Evolutionary conservation across 1,140 invertebrate species (phyloP).

Genomic region (Apolygus lucorum): DNA sequence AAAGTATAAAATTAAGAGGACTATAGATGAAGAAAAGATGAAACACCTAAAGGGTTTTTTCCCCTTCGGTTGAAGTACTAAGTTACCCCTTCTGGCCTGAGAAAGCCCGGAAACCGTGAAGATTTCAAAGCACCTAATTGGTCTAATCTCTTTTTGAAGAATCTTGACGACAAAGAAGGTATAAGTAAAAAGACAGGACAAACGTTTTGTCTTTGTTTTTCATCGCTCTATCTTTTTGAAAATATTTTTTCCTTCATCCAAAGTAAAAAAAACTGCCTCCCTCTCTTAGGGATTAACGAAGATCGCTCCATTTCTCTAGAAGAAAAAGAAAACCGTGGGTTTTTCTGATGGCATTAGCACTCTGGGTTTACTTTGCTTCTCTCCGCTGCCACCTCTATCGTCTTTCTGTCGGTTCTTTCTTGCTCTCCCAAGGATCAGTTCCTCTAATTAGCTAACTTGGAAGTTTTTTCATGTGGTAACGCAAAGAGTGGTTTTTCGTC

Average conservation of each 20-base stretch:
- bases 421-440: not conserved
- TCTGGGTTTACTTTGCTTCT: not conserved
- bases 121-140: not conserved
- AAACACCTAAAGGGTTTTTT: not conserved
- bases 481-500: no score
- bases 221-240: no score
- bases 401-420: no score
- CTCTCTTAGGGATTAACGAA: not conserved
- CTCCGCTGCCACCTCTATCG: not conserved
- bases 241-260: no score
- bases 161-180: not conserved
- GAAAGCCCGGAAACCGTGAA: not conserved
- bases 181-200: not conserved
- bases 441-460: not conserved
- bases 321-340: not conserved
- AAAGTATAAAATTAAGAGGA: not conserved
- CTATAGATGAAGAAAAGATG: not conserved
- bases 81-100: not conserved
- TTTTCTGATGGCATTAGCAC: slow-evolving; percentile 23
- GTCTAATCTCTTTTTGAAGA: not conserved
- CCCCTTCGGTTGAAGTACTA: not conserved
- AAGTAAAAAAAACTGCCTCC: not conserved
- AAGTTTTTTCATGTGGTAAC: not conserved
- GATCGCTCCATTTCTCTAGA: not conserved
- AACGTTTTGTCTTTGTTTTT: not conserved